Evolutionary conservation across 64 coral and sea anemone genomes (phyloP), one percentile per base, ranked within the genome.

Genomic region (Hydrozoanthus tunicans): DNA sequence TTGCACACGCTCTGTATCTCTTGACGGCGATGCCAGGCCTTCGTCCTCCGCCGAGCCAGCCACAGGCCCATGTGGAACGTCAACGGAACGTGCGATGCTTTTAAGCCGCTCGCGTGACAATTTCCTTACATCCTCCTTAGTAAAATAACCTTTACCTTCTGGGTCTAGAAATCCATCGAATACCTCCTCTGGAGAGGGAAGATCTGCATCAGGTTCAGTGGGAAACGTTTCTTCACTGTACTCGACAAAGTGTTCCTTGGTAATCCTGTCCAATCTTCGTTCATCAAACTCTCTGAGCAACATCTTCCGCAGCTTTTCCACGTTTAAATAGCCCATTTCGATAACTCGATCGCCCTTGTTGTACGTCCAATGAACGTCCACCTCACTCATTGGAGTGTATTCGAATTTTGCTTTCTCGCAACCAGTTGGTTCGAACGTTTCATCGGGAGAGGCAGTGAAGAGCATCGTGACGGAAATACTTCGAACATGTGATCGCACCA

Each of bases 401-500:
- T 99, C 90, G 17, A 94, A 99, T 3, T 61, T 94, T 26, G 83
- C 89, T 17, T 89, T 89, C 24, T 99, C 94, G 78, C 97, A 99
- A 9, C 97, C 94, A 9, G 70, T 86, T 7, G 80, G 66, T 55
- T 96, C 79, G 23, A 95, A 99, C 3, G 92, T 93, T 78, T 94
- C 86, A 65, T 99, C 89, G 7, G 77, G 8, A 12, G 90, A 80
- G 7, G 90, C 89, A 12, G 97, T 99, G n/a, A 99, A 99, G 6
- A 99, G 92, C 91, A 99, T 95, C 4, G 97, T 99, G 43, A 93
- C 97, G 7, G 97, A 99, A 15, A 99, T 99, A 23, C 82, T 96
- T 53, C 97, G 79, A 12, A 77, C 81, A 72, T 96, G 79, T 52
- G 97, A 90, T 23, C 97, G 90, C 56, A 99, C 97, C 85, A 93